Percentiles rank a stretch among this genome's conserved stretches.
These are phyloP conservation scores for Erebia epiphron DNA, from an alignment of 2,888 invertebrate species.

Conservation along the genomic window DNA sequence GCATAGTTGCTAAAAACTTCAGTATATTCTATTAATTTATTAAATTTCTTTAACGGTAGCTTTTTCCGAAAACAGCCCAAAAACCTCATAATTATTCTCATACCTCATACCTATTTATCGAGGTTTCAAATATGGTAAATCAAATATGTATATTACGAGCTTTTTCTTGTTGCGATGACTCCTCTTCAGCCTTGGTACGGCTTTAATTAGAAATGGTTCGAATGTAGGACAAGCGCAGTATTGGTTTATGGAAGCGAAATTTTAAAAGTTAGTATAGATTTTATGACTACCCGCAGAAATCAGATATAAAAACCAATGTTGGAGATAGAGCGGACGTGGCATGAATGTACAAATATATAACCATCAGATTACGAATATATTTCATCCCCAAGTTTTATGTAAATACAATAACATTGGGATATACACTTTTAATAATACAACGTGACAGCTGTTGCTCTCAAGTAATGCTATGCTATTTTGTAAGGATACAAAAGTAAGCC, in stretches of 20 bases:
- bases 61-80: no score
- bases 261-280: slow-evolving; percentile 32
- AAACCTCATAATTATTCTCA: no score
- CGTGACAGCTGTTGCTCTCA: background rate
- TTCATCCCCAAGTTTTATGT: slow-evolving; percentile 39
- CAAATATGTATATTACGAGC: no score
- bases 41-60: no score
- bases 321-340: slow-evolving; percentile 36
- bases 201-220: no score
- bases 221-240: no score
- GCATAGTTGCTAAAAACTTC: no score
- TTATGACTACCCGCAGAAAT: slow-evolving; percentile 34
- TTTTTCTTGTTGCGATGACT: no score
- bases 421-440: slow-evolving; percentile 15
- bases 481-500: background rate
- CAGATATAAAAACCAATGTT: slow-evolving; percentile 38
- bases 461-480: background rate
- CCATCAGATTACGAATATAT: slow-evolving; percentile 40
- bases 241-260: background rate
- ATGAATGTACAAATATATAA: slow-evolving; percentile 37
- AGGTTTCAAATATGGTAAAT: no score
- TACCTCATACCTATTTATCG: no score
- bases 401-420: slow-evolving; percentile 33
- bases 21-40: no score
- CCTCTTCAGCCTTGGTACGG: no score